Evolutionary conservation across 2,888 invertebrate species (phyloP).

Genomic region (Agrilus mali): DNA sequence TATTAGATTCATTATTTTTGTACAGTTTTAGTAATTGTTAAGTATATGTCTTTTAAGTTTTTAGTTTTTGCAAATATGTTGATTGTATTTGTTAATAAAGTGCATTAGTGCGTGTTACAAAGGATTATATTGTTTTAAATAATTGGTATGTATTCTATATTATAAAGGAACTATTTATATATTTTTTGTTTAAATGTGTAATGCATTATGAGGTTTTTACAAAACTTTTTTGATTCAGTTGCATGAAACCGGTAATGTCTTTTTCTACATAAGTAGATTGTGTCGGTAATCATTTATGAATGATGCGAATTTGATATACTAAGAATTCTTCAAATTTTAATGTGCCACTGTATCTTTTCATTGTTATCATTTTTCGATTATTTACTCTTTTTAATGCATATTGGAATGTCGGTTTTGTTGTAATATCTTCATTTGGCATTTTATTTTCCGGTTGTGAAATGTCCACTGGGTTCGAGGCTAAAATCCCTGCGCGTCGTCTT

Average conservation of each 20-base stretch:
- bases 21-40: constrained; percentile 4
- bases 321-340: background rate
- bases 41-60: constrained; percentile 9
- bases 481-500: constrained; percentile 62
- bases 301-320: no score
- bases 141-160: no score
- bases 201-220: no score
- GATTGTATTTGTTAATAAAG: constrained; percentile 31
- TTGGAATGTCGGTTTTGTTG: constrained; percentile 7
- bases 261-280: no score
- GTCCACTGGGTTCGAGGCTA: constrained; percentile 27
- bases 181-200: no score
- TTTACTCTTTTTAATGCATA: background rate
- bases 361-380: no score
- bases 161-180: no score
- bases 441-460: constrained; percentile 5
- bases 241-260: no score
- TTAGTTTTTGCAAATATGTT: constrained; percentile 28
- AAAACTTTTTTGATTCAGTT: no score
- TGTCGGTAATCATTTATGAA: no score
- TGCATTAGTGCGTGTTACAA: constrained; percentile 22
- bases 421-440: constrained; percentile 1
- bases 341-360: constrained; percentile 3
- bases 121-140: constrained; percentile 1
- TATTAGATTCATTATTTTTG: no score